Conservation (phyloP, 1,140 invertebrate genomes). For the Lucilia cuprina region DNA sequence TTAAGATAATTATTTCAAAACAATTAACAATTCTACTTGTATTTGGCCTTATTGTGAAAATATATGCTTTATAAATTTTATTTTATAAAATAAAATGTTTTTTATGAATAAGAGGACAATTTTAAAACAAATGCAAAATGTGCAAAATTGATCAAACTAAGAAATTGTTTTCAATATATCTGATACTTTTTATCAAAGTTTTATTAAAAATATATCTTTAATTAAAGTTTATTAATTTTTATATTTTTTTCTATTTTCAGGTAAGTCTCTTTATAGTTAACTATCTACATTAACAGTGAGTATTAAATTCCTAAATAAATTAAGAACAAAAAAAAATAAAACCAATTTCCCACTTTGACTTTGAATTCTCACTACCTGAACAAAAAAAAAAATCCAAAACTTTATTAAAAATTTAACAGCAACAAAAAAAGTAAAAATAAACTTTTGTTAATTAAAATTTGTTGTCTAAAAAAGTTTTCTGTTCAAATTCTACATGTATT, state of each 20-base stretch:
- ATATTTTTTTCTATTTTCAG: not conserved
- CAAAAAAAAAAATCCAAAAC: not conserved
- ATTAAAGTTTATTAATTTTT: no score
- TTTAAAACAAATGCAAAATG: no score
- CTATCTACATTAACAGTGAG: not conserved
- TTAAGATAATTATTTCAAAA: no score
- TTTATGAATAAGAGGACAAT: no score
- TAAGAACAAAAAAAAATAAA: not conserved
- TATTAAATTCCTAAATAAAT: not conserved
- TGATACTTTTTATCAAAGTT: no score
- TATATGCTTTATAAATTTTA: no score
- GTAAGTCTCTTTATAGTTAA: not conserved
- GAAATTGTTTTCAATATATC: no score
- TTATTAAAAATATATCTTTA: no score
- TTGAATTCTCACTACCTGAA: not conserved
- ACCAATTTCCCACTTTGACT: not conserved
- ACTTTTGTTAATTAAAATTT: constrained; percentile 6
- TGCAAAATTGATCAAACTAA: no score
- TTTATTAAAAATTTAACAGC: not conserved
- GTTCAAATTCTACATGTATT: not conserved
- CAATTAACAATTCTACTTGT: no score
- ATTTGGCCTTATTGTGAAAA: no score
- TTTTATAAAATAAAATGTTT: no score
- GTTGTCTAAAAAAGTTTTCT: not conserved
- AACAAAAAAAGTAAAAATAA: not conserved